Conservation (phyloP, 2,113 vertebrate genomes). For the Pelmatolapia mariae region DNA sequence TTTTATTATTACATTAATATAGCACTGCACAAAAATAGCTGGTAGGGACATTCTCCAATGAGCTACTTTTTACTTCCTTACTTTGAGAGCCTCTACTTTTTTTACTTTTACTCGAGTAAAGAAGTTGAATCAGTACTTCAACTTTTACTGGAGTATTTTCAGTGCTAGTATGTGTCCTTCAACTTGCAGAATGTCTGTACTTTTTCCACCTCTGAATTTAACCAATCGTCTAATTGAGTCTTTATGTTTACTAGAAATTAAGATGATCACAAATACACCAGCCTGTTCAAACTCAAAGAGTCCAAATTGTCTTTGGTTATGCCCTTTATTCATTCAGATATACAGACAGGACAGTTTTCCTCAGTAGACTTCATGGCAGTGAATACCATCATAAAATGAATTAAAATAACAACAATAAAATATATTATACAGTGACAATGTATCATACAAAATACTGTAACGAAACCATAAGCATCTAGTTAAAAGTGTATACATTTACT, state of each 20-base stretch:
- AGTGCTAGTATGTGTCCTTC: neutral
- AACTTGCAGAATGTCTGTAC: neutral
- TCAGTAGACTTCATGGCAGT: slow-evolving; percentile 51
- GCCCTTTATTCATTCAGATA: slow-evolving; percentile 41
- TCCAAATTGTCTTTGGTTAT: neutral
- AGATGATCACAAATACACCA: neutral
- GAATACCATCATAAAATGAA: slow-evolving; percentile 24
- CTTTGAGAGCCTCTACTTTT: neutral
- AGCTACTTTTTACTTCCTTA: neutral
- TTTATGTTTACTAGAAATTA: neutral
- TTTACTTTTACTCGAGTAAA: neutral
- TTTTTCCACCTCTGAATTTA: neutral
- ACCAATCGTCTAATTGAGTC: neutral
- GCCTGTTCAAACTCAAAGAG: neutral
- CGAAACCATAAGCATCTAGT: slow-evolving; percentile 37
- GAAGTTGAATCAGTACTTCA: neutral
- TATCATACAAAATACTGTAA: slow-evolving; percentile 30
- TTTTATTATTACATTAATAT: neutral
- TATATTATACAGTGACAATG: slow-evolving; percentile 15
- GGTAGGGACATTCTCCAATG: neutral
- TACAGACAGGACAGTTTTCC: slow-evolving; percentile 12
- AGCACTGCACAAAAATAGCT: neutral
- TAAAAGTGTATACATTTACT: slow-evolving; percentile 71
- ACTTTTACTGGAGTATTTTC: neutral
- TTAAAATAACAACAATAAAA: slow-evolving; percentile 9